Evolutionary conservation across 1,140 invertebrate species (phyloP), one percentile per base, ranked within the genome.

Genomic region (Euura lappo): DNA sequence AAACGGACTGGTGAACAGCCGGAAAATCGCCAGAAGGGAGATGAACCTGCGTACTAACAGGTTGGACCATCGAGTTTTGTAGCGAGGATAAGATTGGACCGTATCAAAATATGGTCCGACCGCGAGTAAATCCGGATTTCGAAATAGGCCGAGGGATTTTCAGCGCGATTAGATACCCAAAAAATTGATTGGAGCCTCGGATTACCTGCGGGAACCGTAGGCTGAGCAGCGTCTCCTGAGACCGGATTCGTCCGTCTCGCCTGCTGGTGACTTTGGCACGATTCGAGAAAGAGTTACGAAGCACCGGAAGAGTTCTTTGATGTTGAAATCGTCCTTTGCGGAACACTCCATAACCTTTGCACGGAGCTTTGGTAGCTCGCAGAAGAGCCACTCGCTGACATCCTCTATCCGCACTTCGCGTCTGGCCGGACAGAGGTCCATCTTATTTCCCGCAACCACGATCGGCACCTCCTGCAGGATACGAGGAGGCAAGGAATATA

Each of bases 401-500:
- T 95, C 94, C 81, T 95, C 94, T 71, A 93, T 90, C 43, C 89
- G 87, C 65, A 94, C 92, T 85, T 93, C 91, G 68, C 93, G 84
- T 76, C 92, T 90, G 45, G 89, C 89, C 71, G 87, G 81, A 8
- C 91, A 91, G 46, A 96, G 81, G 81, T 97, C 95, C 43, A 92
- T 86, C 86, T 96, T 97, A 86, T 96, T 96, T 11, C 95, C 95
- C 3, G 94, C 94, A 69, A 97, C 91, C 28, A 96, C 94, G 78
- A 96, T 95, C 4, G 95, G 95, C 71, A 96, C 92, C 75, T 96
- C 94, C 89, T 95, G 89, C 68, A 74, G 28, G 28, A 28, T 28
- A 28, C 28, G 28, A 28, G 28, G 28, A 28, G 28, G 28, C 0
- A 28, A 28, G 28, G 28, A 28, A 28, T 28, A 28, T 28, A 28